Base-by-base conservation (phyloP, 2,888 invertebrate genomes). In the Heliconius aoede region DNA sequence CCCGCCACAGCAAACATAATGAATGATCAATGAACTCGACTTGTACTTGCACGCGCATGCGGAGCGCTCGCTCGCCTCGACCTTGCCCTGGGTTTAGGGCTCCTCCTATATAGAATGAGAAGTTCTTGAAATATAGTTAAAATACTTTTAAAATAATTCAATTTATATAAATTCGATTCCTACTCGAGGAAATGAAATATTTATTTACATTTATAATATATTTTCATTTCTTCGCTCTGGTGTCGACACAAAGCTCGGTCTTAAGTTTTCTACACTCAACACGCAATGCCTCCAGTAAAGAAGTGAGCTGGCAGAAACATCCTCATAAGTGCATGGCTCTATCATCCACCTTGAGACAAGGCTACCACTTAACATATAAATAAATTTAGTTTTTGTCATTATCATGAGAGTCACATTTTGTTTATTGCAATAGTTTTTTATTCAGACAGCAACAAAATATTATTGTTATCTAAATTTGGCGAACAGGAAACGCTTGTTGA, bases 61-160 rank as follows among this genome's bases (percentile, higher is more conserved):
- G 79, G 78, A 78, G 67, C 75, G 81, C 81, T 81, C 75, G 85
- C 67, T 86, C 69, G 83, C 87, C 88, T 87, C 86, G 87, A 87
- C 88, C 88, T 88, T 88, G 86, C 36, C 72, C 60, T 72, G 58
- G 60, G 60, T 30, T 51, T 32, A 71, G 58, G 71, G 24, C n/a
- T 36, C 15, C n/a, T 36, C 15, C 3, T 30, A 30, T 55, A 71
- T 32, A 26, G 9, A 60, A 15, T 21, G 5, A 26, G 21, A 32
- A 55, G 15, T 28, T 15, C 30, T 28, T 4, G 4, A 30, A 69
- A 55, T 69, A 40, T n/a, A 36, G n/a, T 32, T 24, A 7, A 26
- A 4, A 60, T 60, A 60, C 15, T 40, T 15, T 36, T 64, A 64
- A n/a, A n/a, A 64, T 46, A 2, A 55, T 3, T 9, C n/a, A n/a